Evolutionary conservation across 2,888 invertebrate species (phyloP).

Genomic region (Oxyteleia sp.): DNA sequence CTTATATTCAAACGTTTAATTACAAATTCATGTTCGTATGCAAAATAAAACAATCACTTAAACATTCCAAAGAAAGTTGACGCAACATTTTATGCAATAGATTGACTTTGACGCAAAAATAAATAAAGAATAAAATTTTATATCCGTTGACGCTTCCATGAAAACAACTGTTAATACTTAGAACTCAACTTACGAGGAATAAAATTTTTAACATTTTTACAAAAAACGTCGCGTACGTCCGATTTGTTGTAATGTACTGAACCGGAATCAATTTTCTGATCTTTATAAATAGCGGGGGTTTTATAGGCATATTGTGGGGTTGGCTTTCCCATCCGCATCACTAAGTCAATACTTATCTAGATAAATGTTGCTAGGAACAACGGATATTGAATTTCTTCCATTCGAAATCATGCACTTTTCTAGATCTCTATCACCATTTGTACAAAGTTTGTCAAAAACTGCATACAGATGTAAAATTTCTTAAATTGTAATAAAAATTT

Average conservation of each 20-base stretch:
- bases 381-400: constrained; percentile 33
- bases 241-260: constrained; percentile 56
- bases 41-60: neutral
- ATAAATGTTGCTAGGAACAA: constrained; percentile 60
- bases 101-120: neutral
- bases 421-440: too few relatives aligned
- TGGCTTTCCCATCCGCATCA: constrained; percentile 49
- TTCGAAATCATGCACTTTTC: too few relatives aligned
- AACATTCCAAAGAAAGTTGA: too few relatives aligned
- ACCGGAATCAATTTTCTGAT: constrained; percentile 43
- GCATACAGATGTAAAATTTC: too few relatives aligned
- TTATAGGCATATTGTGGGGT: constrained; percentile 53
- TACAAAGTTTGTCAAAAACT: too few relatives aligned
- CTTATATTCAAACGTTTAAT: neutral
- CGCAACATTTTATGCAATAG: too few relatives aligned
- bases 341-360: constrained; percentile 56
- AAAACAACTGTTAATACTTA: neutral
- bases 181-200: constrained; percentile 47
- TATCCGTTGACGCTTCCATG: neutral
- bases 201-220: constrained; percentile 40
- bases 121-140: neutral
- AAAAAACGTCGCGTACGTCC: constrained; percentile 34
- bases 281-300: constrained; percentile 59
- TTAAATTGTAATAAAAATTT: too few relatives aligned
- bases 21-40: neutral